Evolutionary conservation across 1,140 invertebrate genomes (phyloP).

Genomic region (Sesamia nonagrioides): DNA sequence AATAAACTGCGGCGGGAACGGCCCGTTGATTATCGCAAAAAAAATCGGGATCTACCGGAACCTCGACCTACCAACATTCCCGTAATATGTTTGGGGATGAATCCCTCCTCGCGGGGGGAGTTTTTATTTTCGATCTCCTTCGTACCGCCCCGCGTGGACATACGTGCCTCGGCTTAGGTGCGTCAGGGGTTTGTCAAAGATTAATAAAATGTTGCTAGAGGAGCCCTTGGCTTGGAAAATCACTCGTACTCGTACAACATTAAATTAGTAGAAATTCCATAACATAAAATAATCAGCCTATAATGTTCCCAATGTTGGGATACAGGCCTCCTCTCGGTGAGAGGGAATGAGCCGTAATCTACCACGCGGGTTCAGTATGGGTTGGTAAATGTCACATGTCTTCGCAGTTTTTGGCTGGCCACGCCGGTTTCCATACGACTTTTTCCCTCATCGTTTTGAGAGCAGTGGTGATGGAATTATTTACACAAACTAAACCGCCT

Average conservation of each 20-base stretch:
- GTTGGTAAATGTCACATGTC: too few relatives aligned
- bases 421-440: too few relatives aligned
- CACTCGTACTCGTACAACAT: background rate
- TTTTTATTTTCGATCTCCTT: slow-evolving; percentile 83
- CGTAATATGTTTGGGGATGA: slow-evolving; percentile 82
- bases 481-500: too few relatives aligned
- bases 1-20: slow-evolving; percentile 37
- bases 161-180: slow-evolving; percentile 69
- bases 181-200: slow-evolving; percentile 56
- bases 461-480: too few relatives aligned
- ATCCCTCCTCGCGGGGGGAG: slow-evolving; percentile 69
- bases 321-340: too few relatives aligned
- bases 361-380: too few relatives aligned
- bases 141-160: slow-evolving; percentile 70
- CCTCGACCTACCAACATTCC: slow-evolving; percentile 71
- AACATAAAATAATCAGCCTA: too few relatives aligned
- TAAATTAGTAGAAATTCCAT: too few relatives aligned
- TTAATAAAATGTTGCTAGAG: slow-evolving; percentile 35
- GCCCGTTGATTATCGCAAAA: slow-evolving; percentile 70
- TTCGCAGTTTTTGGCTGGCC: too few relatives aligned
- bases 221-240: slow-evolving; percentile 1
- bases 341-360: too few relatives aligned
- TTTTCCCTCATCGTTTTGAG: too few relatives aligned
- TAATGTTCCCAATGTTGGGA: too few relatives aligned
- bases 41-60: slow-evolving; percentile 66